A percentile compares a stretch with the other conserved stretches of the same genome.
Conservation (phyloP, 2,888 invertebrate genomes). For the Xiphydria camelus region DNA sequence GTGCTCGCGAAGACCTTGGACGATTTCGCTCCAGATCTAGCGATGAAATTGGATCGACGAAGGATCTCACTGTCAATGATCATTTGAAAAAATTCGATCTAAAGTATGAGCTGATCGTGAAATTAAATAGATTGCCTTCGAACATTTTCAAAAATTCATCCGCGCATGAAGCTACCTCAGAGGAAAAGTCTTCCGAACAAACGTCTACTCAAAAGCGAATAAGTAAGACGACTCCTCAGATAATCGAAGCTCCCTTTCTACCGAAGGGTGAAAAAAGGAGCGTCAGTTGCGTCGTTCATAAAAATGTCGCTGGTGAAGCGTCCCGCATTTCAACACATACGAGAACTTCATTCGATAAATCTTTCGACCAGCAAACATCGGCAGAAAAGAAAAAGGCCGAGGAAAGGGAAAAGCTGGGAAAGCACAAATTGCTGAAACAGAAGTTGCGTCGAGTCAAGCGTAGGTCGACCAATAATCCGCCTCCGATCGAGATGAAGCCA, state of each 20-base stretch:
- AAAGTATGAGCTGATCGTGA: too few species aligned
- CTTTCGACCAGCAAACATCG: conserved; percentile 4
- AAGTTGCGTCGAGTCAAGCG: conserved; percentile 19
- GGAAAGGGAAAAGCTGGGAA: conserved; percentile 11
- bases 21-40: too few species aligned
- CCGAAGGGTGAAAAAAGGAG: conserved; percentile 20
- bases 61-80: not conserved
- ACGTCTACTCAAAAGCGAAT: too few species aligned
- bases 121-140: too few species aligned
- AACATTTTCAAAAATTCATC: too few species aligned
- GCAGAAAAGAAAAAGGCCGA: conserved; percentile 16
- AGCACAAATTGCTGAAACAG: conserved; percentile 22
- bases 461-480: conserved; percentile 28
- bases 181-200: too few species aligned
- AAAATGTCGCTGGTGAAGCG: not conserved
- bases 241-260: conserved; percentile 35
- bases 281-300: conserved; percentile 17
- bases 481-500: conserved; percentile 7
- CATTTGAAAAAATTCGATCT: not conserved
- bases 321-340: not conserved
- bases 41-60: not conserved
- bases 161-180: too few species aligned
- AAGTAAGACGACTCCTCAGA: conserved; percentile 26
- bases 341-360: not conserved
- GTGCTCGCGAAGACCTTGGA: not conserved